Percentiles rank a stretch among this genome's conserved stretches.
Conservation (phyloP, 2,888 invertebrate genomes). For the Ypsolopha scabrella region DNA sequence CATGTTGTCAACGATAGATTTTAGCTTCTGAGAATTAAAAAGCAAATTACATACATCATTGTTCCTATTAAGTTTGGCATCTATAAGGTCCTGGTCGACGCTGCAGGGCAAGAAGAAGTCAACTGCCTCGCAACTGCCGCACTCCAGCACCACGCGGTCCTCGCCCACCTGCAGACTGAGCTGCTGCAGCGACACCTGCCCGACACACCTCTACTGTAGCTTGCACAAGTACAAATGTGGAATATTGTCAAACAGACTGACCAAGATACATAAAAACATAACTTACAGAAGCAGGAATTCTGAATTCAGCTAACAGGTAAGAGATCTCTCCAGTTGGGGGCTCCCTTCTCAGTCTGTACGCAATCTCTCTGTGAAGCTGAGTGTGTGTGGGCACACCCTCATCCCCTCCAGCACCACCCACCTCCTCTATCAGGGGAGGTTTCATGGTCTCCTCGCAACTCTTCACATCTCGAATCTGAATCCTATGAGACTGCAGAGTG, state of each 20-base stretch:
- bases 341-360: constrained; percentile 71
- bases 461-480: constrained; percentile 77
- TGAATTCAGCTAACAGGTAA: constrained; percentile 72
- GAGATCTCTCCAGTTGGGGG: constrained; percentile 64
- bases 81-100: constrained; percentile 69
- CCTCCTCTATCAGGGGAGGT: constrained; percentile 72
- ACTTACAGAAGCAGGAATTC: constrained; percentile 70
- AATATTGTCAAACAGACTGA: too few species aligned
- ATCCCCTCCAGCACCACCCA: constrained; percentile 28
- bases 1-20: too few species aligned
- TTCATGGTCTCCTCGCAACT: constrained; percentile 38
- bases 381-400: neutral
- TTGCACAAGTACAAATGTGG: too few species aligned
- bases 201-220: too few species aligned
- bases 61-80: constrained; percentile 54
- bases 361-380: constrained; percentile 43
- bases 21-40: neutral
- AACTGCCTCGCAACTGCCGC: constrained; percentile 69
- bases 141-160: constrained; percentile 79
- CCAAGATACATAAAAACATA: constrained; percentile 10
- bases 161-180: constrained; percentile 78
- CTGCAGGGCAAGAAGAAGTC: constrained; percentile 79
- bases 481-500: constrained; percentile 78
- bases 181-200: constrained; percentile 71
- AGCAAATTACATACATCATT: constrained; percentile 29